phyloP scores from a whole-genome alignment of 2,797 vertebrate genomes.

The Micropoecilia bifurca region DNA sequence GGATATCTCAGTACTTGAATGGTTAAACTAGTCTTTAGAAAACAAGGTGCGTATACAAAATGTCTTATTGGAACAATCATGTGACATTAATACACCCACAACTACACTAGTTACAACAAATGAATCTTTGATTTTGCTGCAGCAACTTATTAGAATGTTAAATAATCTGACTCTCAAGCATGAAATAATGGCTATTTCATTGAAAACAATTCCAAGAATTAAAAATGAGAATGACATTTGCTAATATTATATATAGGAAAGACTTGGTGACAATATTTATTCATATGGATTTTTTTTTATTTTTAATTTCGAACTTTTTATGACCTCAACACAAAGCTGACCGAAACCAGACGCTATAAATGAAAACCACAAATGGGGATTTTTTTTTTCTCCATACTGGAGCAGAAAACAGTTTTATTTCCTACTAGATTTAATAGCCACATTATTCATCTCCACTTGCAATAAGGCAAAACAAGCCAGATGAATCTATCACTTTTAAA shows the following conservation, averaged over 20 bases:
- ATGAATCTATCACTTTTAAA: conserved; percentile 55
- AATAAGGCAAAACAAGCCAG: conserved; percentile 37
- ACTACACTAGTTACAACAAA: conserved; percentile 23
- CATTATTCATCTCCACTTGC: conserved; percentile 68
- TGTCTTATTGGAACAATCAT: conserved; percentile 16
- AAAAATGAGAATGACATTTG: not conserved
- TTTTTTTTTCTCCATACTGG: conserved; percentile 15
- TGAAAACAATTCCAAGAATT: not conserved
- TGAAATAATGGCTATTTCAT: conserved; percentile 4
- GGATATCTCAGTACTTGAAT: not conserved
- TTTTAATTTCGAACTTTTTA: conserved; percentile 51
- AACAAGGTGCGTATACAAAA: not conserved
- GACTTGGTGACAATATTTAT: conserved; percentile 68
- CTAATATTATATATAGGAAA: conserved; percentile 25
- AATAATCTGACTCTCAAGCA: not conserved
- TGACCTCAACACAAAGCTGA: conserved; percentile 35
- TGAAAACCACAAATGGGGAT: conserved; percentile 33
- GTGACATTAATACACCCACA: conserved; percentile 13
- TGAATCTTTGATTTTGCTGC: conserved; percentile 10
- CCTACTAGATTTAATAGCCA: conserved; percentile 49
- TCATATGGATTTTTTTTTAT: conserved; percentile 1
- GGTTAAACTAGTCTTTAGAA: not conserved
- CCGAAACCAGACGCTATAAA: conserved; percentile 42
- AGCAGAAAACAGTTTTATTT: conserved; percentile 47
- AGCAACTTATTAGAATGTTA: not conserved